Conservation (phyloP, 2,113 vertebrate genomes). For the Alethe castanea region DNA sequence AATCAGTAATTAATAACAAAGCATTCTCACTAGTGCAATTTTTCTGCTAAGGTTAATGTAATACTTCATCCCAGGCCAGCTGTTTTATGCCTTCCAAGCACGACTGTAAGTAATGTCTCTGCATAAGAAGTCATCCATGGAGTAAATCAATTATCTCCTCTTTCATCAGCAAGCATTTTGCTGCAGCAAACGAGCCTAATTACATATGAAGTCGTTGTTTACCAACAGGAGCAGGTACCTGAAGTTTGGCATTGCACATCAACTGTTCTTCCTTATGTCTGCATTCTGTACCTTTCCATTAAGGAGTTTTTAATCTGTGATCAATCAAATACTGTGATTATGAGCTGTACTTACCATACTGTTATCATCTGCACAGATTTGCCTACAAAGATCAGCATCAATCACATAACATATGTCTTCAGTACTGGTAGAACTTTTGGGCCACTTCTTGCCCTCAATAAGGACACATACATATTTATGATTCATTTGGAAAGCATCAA, state of each 20-base stretch:
- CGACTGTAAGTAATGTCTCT: conserved; percentile 48
- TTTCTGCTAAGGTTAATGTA: conserved; percentile 52
- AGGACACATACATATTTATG: not conserved
- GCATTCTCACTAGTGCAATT: conserved; percentile 4
- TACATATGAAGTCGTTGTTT: conserved; percentile 25
- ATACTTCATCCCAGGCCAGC: conserved; percentile 60
- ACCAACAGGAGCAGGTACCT: conserved; percentile 7
- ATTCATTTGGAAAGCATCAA: not conserved
- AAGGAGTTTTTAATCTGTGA: not conserved
- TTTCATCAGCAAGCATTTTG: conserved; percentile 60
- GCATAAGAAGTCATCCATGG: conserved; percentile 25
- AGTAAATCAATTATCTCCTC: conserved; percentile 66
- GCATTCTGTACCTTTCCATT: not conserved
- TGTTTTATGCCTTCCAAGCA: conserved; percentile 39
- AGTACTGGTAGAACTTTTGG: not conserved
- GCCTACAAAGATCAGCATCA: not conserved
- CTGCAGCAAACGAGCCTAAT: conserved; percentile 60
- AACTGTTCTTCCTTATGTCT: not conserved
- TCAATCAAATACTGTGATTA: not conserved
- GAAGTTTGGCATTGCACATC: not conserved
- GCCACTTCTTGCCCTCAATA: not conserved
- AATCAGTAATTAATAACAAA: conserved; percentile 72
- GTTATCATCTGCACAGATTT: not conserved
- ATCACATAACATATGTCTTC: not conserved
- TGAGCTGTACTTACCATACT: not conserved